Evolutionary conservation across 2,888 invertebrate genomes (phyloP).

Genomic region (Bedellia somnulentella): DNA sequence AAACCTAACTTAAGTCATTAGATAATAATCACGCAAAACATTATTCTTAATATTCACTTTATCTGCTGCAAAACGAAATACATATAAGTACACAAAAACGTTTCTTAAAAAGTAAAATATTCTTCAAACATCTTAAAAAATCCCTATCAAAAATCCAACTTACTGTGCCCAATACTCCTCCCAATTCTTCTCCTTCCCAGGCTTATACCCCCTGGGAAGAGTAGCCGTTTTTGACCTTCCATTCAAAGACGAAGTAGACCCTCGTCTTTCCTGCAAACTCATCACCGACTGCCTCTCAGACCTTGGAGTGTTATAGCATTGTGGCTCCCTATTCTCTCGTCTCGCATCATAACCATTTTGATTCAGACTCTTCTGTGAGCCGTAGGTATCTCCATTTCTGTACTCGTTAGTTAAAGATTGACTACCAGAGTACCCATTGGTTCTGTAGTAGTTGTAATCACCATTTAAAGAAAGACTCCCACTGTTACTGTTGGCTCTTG

Average conservation of each 20-base stretch:
- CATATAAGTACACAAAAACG: too few relatives aligned
- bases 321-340: background rate
- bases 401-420: too few relatives aligned
- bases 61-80: too few relatives aligned
- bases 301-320: constrained; percentile 16
- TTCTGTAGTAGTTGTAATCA: constrained; percentile 8
- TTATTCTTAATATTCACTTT: too few relatives aligned
- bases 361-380: background rate
- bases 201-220: constrained; percentile 41
- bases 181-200: constrained; percentile 43
- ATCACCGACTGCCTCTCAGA: constrained; percentile 35
- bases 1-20: too few relatives aligned
- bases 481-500: constrained; percentile 17
- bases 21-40: too few relatives aligned
- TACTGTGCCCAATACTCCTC: constrained; percentile 54
- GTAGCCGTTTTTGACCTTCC: constrained; percentile 36
- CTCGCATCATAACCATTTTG: background rate
- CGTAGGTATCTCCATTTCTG: background rate
- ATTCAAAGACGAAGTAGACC: constrained; percentile 24
- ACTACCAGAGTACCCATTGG: too few relatives aligned
- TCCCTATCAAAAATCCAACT: too few relatives aligned
- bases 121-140: too few relatives aligned
- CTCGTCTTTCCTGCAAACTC: constrained; percentile 35
- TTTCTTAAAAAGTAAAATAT: too few relatives aligned
- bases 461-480: constrained; percentile 15